phyloP scores from a whole-genome alignment of 1,140 invertebrate species.

The Lanistes nyassanus region DNA sequence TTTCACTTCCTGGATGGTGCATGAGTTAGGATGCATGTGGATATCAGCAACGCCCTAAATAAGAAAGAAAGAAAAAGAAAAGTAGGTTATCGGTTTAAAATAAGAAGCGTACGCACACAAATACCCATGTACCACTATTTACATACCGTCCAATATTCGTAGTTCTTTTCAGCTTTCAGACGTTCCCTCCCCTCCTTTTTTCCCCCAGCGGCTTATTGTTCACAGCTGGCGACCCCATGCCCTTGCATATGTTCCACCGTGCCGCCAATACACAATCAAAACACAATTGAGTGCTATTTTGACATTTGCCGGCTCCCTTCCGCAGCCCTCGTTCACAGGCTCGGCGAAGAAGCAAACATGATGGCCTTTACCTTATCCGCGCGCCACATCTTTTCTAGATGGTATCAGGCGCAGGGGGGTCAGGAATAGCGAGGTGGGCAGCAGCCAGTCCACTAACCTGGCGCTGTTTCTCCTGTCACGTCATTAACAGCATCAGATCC shows the following conservation, averaged over 20 bases:
- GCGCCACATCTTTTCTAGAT: not conserved
- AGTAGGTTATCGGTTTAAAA: too few relatives aligned
- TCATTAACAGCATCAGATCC: too few relatives aligned
- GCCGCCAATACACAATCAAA: slow-evolving; percentile 17
- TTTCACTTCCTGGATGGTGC: too few relatives aligned
- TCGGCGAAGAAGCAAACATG: slow-evolving; percentile 10
- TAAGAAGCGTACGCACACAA: not conserved
- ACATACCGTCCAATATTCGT: not conserved
- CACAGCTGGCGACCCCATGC: not conserved
- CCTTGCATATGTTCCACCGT: not conserved
- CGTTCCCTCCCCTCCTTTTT: not conserved
- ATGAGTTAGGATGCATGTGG: too few relatives aligned
- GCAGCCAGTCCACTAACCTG: too few relatives aligned
- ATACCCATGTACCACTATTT: not conserved
- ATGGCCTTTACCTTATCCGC: slow-evolving; percentile 14
- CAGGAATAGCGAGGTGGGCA: too few relatives aligned
- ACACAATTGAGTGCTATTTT: slow-evolving; percentile 23
- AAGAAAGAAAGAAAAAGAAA: too few relatives aligned
- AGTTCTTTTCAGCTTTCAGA: not conserved
- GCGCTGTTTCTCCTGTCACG: too few relatives aligned
- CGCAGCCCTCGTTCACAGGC: not conserved
- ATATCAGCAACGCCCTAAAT: too few relatives aligned
- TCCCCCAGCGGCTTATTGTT: not conserved
- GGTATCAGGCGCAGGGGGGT: not conserved
- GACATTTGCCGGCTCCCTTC: slow-evolving; percentile 13